Evolutionary conservation across 2,888 invertebrate genomes (phyloP).

Genomic region (Tetheella fluctuosa): DNA sequence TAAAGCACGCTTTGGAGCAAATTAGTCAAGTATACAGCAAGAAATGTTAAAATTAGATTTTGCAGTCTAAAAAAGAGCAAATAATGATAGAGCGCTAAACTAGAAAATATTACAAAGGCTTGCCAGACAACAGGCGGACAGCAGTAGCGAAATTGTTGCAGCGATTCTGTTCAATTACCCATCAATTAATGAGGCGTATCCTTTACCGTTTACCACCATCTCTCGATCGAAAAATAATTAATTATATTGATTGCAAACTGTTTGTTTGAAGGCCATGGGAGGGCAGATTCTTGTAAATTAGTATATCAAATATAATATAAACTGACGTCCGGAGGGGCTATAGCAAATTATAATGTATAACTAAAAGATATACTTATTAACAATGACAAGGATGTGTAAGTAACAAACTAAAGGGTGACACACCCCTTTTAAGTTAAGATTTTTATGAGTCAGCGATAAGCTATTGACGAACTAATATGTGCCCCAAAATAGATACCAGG

Average conservation of each 20-base stretch:
- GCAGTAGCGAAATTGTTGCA: slow-evolving; percentile 25
- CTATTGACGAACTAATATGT: not conserved
- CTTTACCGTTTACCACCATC: slow-evolving; percentile 27
- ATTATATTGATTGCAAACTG: not conserved
- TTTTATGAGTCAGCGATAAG: not conserved
- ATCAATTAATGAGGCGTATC: slow-evolving; percentile 38
- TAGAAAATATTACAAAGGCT: not conserved
- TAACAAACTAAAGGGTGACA: no score
- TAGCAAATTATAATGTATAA: no score
- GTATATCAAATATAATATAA: no score
- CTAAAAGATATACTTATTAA: no score
- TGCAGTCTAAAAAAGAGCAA: not conserved
- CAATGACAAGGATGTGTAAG: no score
- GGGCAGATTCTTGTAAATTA: not conserved
- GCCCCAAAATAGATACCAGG: slow-evolving; percentile 2
- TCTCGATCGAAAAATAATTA: slow-evolving; percentile 16
- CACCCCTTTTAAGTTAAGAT: no score
- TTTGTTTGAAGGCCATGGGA: not conserved
- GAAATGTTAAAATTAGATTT: not conserved
- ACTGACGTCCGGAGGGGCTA: no score
- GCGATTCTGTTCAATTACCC: slow-evolving; percentile 47
- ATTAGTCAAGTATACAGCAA: not conserved
- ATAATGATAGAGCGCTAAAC: not conserved
- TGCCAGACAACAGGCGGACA: not conserved
- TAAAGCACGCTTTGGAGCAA: not conserved